Evolutionary conservation across 2,113 vertebrate species (phyloP), one percentile per base, ranked within the genome.

Genomic region (Catharus bicknelli): DNA sequence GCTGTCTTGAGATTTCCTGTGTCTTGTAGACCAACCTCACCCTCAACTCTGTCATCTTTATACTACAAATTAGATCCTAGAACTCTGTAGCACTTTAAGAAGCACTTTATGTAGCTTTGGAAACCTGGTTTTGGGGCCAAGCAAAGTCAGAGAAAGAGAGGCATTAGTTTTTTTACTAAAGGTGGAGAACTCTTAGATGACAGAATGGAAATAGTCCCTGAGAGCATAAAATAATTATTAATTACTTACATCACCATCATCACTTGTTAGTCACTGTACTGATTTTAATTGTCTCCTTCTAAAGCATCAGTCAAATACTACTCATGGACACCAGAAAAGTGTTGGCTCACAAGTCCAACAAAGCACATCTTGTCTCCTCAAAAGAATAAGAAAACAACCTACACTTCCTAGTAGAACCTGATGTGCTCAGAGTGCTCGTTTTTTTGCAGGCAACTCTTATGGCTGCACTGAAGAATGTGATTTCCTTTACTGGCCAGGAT

Each of bases 251-350:
- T 83, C 68, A 53, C 36, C 27, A 86, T 86, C 68, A 94, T 62
- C 55, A 51, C 47, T 93, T 93, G 34, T 83, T 95, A 88, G 61
- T 88, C 61, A 67, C 43, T 68, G 16, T 57, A 93, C 68, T 77
- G 87, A 83, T 91, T 90, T 91, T 87, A 90, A 75, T 87, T 87
- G 19, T 85, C 47, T 96, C 36, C 70, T 88, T 84, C 86, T 83
- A 90, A 87, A 91, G 40, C 63, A 83, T 74, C 59, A 76, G 30
- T 88, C 75, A 74, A 86, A 38, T 88, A 88, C 75, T 96, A 93
- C 51, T 92, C 82, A 77, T 68, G 18, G 9, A 92, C 82, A 94
- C 55, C 63, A 83, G 43, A 0, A 0, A 91, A 83, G 7, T 57
- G 36, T 74, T 90, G 82, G 57, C 80, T 88, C 40, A 45, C 27